These are phyloP conservation scores for Papilio demoleus DNA, from an alignment of 2,888 invertebrate species.

Conservation along the genomic window DNA sequence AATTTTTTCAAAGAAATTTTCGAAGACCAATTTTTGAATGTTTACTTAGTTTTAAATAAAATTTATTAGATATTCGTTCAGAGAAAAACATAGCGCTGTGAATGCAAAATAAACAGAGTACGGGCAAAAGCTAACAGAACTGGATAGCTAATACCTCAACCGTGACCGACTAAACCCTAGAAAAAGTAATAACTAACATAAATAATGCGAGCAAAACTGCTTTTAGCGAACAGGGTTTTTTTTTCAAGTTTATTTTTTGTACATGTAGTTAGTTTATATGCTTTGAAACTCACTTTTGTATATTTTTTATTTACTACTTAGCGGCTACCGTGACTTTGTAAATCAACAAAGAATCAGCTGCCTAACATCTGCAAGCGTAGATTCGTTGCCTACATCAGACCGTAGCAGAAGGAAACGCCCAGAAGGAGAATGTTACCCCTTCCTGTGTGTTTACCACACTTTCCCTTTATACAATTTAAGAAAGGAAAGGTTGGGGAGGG, in stretches of 20 bases:
- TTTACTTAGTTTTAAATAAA: conserved; percentile 55
- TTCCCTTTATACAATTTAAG: too few species aligned
- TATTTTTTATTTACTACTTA: too few species aligned
- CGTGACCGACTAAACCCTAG: conserved; percentile 14
- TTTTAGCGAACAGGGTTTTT: conserved; percentile 14
- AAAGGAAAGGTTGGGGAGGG: too few species aligned
- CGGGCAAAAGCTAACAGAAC: conserved; percentile 41
- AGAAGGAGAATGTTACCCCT: too few species aligned
- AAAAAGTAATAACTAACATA: conserved; percentile 22
- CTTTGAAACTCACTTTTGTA: background rate
- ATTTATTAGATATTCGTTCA: conserved; percentile 64
- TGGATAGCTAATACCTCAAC: conserved; percentile 23
- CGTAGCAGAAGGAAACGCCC: too few species aligned
- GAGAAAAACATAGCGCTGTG: conserved; percentile 59
- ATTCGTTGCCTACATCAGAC: too few species aligned
- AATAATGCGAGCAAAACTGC: conserved; percentile 18
- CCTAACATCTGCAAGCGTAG: too few species aligned
- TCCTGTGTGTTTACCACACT: too few species aligned
- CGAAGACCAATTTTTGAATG: conserved; percentile 8
- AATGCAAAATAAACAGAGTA: conserved; percentile 54
- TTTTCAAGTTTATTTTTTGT: background rate
- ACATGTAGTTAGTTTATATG: background rate
- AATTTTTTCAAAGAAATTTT: conserved; percentile 4
- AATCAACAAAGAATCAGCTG: too few species aligned
- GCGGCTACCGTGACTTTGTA: too few species aligned